Percentiles rank a stretch among this genome's conserved stretches.
Conservation (phyloP, 1,140 invertebrate genomes). For the Gonioctena quinquepunctata region DNA sequence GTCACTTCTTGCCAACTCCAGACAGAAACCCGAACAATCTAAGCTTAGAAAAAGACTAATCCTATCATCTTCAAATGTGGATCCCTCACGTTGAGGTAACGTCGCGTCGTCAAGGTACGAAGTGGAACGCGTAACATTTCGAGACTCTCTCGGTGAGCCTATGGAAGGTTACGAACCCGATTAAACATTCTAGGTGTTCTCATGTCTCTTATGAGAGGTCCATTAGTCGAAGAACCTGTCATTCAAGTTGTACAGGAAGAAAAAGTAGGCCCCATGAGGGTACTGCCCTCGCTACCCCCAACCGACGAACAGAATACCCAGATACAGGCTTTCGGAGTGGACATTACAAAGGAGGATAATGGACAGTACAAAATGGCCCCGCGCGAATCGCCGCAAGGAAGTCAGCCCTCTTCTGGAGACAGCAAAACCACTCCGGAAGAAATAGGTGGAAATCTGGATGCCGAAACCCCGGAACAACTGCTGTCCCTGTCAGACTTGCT, state of each 20-base stretch:
- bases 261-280: constrained; percentile 64
- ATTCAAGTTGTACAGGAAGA: constrained; percentile 69
- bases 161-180: no score
- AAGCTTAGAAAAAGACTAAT: no score
- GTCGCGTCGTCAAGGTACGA: no score
- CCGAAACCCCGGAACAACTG: constrained; percentile 63
- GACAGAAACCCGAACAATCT: no score
- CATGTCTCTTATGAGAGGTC: constrained; percentile 83
- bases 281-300: constrained; percentile 73
- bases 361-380: constrained; percentile 76
- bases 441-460: constrained; percentile 58
- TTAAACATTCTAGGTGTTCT: constrained; percentile 76
- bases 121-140: no score
- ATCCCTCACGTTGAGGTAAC: no score
- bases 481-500: constrained; percentile 73
- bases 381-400: constrained; percentile 69
- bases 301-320: constrained; percentile 66
- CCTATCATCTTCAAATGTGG: no score
- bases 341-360: constrained; percentile 80
- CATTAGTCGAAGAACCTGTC: constrained; percentile 70
- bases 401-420: constrained; percentile 61
- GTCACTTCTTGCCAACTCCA: no score
- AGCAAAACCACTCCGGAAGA: constrained; percentile 61
- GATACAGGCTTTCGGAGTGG: constrained; percentile 74
- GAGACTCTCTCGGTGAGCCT: no score